Base-by-base conservation (phyloP, 2,797 vertebrate species). In the Hyperoplus immaculatus region DNA sequence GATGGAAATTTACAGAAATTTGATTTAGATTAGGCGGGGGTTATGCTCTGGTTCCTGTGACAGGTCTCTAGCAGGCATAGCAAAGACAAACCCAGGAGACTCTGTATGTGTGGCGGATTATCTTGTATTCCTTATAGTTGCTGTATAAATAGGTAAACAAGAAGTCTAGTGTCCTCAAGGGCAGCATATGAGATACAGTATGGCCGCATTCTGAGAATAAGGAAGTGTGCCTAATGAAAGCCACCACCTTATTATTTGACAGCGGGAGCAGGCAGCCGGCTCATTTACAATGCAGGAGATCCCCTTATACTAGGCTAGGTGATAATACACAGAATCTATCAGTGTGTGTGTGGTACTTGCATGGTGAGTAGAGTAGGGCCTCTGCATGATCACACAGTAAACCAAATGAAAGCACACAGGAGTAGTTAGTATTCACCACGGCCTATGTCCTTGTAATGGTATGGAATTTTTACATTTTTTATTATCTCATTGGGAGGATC, bases 401-500 rank as follows among this genome's bases (percentile, higher is more conserved):
- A 86, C 54, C 45, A 67, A 92, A 88, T 89, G 75, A 90, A 88
- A 88, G 85, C 39, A 12, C 82, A 46, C 72, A 21, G 63, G 78
- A 59, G 50, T 91, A 53, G 81, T 94, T 94, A 87, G 91, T 92
- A 94, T 95, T 94, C 92, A 84, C 57, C 6, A 80, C 88, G 76
- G 75, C 46, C 80, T 9, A 69, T 76, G 91, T 91, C 93, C 90
- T 94, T 93, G 90, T 89, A 88, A 87, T 85, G 64, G 69, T 70
- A 42, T 88, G 82, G 88, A 89, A 87, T 89, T 89, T 90, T 74
- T 83, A 59, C 87, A 87, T 89, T 89, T 74, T 83, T 61, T 77
- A 90, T 91, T 91, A 93, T 94, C 89, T 93, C 87, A 92, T 88
- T 75, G 80, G 29, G 83, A 93, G 81, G 81, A 94, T 93, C 92